Evolutionary conservation across 2,888 invertebrate genomes (phyloP).

Genomic region (Anaspis maculata): DNA sequence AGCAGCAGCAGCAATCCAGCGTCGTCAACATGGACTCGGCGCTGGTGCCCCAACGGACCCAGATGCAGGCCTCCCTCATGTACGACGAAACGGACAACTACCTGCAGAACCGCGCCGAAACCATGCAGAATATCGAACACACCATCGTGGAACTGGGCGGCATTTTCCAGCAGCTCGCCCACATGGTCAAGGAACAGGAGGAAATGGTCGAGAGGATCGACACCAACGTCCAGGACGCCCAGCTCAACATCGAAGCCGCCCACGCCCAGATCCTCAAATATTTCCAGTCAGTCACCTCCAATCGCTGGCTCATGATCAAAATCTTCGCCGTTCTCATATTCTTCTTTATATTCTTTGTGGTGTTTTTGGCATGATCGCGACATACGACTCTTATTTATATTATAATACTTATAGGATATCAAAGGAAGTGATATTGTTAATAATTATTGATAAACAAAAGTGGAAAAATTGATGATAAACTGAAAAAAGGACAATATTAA

Average conservation of each 20-base stretch:
- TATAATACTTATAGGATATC: no score
- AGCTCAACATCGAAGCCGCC: slow-evolving; percentile 95
- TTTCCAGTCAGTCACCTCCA: slow-evolving; percentile 93
- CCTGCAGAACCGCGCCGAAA: slow-evolving; percentile 87
- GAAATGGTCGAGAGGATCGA: slow-evolving; percentile 98
- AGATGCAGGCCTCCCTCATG: slow-evolving; percentile 62
- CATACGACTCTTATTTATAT: no score
- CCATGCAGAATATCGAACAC: slow-evolving; percentile 98
- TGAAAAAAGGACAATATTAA: no score
- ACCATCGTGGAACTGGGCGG: slow-evolving; percentile 99
- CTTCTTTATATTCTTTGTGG: slow-evolving; percentile 98
- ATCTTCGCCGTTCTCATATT: slow-evolving; percentile 96
- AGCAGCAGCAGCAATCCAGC: no score
- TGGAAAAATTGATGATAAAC: slow-evolving; percentile 1
- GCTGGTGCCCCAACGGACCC: slow-evolving; percentile 41
- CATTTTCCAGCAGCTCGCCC: slow-evolving; percentile 91
- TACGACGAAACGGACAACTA: slow-evolving; percentile 86
- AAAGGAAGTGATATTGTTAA: slow-evolving; percentile 2
- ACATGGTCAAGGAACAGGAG: slow-evolving; percentile 98
- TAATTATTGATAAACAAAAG: slow-evolving; percentile 1
- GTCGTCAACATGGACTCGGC: slow-evolving; percentile 74
- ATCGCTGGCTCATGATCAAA: slow-evolving; percentile 99
- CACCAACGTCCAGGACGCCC: slow-evolving; percentile 90
- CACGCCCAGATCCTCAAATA: slow-evolving; percentile 96
- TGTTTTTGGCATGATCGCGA: slow-evolving; percentile 81